Base-by-base conservation (phyloP, 2,797 vertebrate genomes). In the Anomalospiza imberbis region DNA sequence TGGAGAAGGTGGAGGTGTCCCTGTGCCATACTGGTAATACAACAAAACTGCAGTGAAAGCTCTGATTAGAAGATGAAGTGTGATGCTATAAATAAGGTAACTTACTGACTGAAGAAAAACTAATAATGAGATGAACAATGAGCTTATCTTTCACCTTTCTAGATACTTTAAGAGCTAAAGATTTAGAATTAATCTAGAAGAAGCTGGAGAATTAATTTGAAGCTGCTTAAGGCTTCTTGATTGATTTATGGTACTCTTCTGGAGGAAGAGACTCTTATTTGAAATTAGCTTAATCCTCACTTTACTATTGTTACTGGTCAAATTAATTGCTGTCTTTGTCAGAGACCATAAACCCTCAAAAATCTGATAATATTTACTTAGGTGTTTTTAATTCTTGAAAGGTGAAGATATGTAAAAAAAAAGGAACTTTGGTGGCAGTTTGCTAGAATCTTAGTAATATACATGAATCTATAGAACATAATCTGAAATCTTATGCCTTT, bases 381-480 rank as follows among this genome's bases (percentile, higher is more conserved):
- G 1, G 4, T 45, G 17, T 38, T 61, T 92, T 92, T 6, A 34
- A 63, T 88, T 91, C 26, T 65, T 83, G 47, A 45, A 80, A 88
- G n/a, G 38, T 82, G 57, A 77, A 61, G 48, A 51, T 44, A 6
- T 54, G 24, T 58, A 4, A 42, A 81, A 74, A 31, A 28, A 31
- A 28, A 79, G 51, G 40, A 83, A 75, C 70, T 70, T 89, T 13
- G 6, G 9, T 51, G 36, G 16, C 29, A 38, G 19, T 67, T 85
- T 76, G 11, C 67, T 76, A 42, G 38, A 77, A n/a, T 60, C 34
- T 83, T 54, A 31, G n/a, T 47, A 65, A 74, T 17, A 17, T 44
- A 34, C 0, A 0, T 44, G 13, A 77, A 50, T 67, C 34, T 3
- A 0, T n/a, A 40, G 42, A 71, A 58, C 0, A 0, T 55, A 50